These are phyloP conservation scores for Cyprinodon diabolis DNA, from an alignment of 2,797 vertebrate genomes.

Conservation along the genomic window DNA sequence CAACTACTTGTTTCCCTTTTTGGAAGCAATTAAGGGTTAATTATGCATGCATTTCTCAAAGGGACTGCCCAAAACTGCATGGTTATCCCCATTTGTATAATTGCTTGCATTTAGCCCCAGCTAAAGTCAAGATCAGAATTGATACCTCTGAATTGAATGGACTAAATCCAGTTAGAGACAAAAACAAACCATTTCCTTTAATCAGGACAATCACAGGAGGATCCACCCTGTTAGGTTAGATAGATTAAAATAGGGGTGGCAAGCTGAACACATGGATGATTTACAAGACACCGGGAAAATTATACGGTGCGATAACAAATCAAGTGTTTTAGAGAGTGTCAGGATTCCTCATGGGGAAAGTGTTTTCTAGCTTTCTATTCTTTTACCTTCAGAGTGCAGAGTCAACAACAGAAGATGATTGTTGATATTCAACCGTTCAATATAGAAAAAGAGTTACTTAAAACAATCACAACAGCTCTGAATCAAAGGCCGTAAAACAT, in stretches of 20 bases:
- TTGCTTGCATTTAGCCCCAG: neutral
- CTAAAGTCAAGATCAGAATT: neutral
- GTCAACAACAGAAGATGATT: neutral
- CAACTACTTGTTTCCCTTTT: neutral
- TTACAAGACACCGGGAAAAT: no score
- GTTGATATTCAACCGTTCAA: neutral
- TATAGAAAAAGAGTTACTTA: neutral
- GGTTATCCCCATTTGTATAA: constrained; percentile 1
- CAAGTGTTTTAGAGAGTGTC: neutral
- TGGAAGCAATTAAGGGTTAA: constrained; percentile 1
- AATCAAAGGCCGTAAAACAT: neutral
- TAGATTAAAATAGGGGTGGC: neutral
- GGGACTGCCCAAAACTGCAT: constrained; percentile 10
- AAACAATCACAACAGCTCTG: neutral
- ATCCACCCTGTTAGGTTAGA: no score
- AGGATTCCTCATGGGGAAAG: neutral
- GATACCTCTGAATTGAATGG: neutral
- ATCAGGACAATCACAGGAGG: neutral
- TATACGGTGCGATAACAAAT: no score
- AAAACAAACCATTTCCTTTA: neutral
- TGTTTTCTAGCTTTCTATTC: neutral
- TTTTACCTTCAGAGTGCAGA: neutral
- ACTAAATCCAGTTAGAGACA: neutral
- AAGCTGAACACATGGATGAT: neutral
- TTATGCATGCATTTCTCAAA: neutral